Evolutionary conservation across 2,888 invertebrate species (phyloP), one percentile per base, ranked within the genome.

Genomic region (Corbicula japonica): DNA sequence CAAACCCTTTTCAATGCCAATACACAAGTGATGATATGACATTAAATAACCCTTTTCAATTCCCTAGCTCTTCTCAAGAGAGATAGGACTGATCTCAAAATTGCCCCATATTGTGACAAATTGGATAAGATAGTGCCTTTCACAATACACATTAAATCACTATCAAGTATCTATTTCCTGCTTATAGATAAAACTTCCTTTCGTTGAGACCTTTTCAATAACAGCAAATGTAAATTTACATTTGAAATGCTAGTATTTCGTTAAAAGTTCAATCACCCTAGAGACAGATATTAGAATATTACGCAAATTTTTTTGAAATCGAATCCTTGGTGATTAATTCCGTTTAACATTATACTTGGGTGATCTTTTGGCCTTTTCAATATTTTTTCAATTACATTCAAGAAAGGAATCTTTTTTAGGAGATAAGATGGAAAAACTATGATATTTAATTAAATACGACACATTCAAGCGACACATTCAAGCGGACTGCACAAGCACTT

Each of bases 111-210:
- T 68, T 68, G 56, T 26, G 52, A 52, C 30, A 50, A 18, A 50
- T 54, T 23, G 62, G 62, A 72, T 62, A 62, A 63, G 54, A 52
- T 28, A 21, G 35, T 60, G 32, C 21, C n/a, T 35, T 35, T 48
- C 54, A 54, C 54, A 72, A 72, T 72, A 54, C 62, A 54, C 61
- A 54, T 62, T 72, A 52, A 62, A 54, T 54, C 62, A 54, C n/a
- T 28, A 32, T 72, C 35, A 61, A 72, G 71, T 52, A 52, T 28
- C 71, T 23, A 26, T 54, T 63, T 72, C 71, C 71, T 62, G 71
- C 62, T 26, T 41, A 32, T 15, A 52, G 71, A 72, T 72, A 62
- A 63, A 72, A 61, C 52, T 63, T 54, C 63, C 71, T 10, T 28
- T 41, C 28, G 10, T 41, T 15, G 30, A 66, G 21, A 12, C 32